phyloP scores from a whole-genome alignment of 2,888 invertebrate genomes.

The Agonopterix alstromeriana region DNA sequence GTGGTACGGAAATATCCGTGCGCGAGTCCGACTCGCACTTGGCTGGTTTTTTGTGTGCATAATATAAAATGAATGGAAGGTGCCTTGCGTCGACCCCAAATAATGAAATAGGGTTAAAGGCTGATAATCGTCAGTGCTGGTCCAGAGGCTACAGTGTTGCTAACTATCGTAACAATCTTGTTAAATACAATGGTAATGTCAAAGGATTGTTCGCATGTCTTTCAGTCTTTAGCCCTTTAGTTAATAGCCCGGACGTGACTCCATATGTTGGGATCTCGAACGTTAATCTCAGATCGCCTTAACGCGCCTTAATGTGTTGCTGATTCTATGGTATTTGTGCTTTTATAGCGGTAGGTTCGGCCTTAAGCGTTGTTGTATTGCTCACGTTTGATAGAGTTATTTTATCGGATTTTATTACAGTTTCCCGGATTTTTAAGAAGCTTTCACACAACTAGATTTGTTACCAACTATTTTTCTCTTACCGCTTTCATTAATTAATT shows the following conservation, averaged over 20 bases:
- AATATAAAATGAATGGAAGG: too few species aligned
- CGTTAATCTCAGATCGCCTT: constrained; percentile 42
- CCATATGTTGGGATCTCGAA: constrained; percentile 47
- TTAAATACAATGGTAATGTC: background rate
- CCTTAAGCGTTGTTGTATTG: constrained; percentile 23
- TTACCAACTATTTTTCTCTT: background rate
- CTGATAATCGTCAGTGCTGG: too few species aligned
- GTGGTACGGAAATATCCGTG: too few species aligned
- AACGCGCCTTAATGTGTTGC: constrained; percentile 43
- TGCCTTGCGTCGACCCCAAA: too few species aligned
- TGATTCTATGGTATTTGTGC: constrained; percentile 47
- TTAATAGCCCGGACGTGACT: constrained; percentile 67
- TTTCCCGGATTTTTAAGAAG: background rate
- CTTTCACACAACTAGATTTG: background rate
- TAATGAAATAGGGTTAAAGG: too few species aligned
- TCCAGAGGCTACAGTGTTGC: too few species aligned
- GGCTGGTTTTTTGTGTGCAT: too few species aligned
- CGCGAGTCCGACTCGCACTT: too few species aligned
- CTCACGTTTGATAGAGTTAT: constrained; percentile 23
- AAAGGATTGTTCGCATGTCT: constrained; percentile 38
- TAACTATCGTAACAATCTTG: background rate
- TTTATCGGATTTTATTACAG: constrained; percentile 1
- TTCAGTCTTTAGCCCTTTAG: constrained; percentile 45
- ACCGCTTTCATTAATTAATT: background rate
- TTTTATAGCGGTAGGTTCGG: constrained; percentile 27